phyloP scores from a whole-genome alignment of 2,888 invertebrate genomes.

The Oligia fasciuncula region DNA sequence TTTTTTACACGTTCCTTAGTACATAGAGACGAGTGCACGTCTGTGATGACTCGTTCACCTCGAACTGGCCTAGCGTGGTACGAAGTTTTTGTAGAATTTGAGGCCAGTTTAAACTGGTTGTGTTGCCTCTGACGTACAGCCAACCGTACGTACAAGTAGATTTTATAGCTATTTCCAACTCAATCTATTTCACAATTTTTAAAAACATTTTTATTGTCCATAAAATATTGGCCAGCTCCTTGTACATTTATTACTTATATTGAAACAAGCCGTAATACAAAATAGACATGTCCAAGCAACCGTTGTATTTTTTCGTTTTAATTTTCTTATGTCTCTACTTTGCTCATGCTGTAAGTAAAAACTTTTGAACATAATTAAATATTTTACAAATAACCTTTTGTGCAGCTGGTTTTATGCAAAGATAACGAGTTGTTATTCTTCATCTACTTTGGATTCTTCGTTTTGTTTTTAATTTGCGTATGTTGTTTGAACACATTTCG shows the following conservation, averaged over 20 bases:
- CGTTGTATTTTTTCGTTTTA: constrained; percentile 43
- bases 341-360: constrained; percentile 74
- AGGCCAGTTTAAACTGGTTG: neutral
- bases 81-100: neutral
- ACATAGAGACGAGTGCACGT: neutral
- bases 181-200: constrained; percentile 43
- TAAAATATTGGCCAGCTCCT: constrained; percentile 34
- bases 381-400: too few species aligned
- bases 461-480: neutral
- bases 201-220: constrained; percentile 6
- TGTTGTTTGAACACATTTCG: neutral
- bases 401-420: neutral
- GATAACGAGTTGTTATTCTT: neutral
- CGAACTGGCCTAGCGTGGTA: neutral
- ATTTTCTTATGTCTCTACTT: constrained; percentile 61
- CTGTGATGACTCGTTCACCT: neutral
- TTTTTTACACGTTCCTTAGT: neutral
- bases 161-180: constrained; percentile 31
- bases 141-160: neutral
- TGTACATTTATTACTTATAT: constrained; percentile 14
- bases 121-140: neutral
- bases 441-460: neutral
- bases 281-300: constrained; percentile 45
- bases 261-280: constrained; percentile 3
- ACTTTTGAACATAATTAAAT: neutral